A percentile compares a stretch with the other conserved stretches of the same genome.
Conservation (phyloP, 2,797 vertebrate genomes). For the Micrastur ruficollis region DNA sequence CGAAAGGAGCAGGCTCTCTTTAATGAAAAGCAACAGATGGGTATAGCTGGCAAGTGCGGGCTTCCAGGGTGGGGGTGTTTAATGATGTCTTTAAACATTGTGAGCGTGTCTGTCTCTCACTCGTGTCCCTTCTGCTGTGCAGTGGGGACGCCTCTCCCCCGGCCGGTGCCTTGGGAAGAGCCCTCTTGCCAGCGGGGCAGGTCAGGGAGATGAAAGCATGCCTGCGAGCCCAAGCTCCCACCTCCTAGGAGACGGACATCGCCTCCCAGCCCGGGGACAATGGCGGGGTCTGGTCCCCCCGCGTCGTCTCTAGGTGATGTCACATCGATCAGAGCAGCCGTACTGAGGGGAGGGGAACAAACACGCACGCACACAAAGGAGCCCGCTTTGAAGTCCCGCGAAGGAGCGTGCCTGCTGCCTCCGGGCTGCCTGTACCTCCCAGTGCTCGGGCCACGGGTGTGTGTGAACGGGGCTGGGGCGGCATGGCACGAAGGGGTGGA, state of each 20-base stretch:
- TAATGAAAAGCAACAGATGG: constrained; percentile 29
- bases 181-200: constrained; percentile 52
- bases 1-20: background rate
- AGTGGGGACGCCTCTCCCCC: constrained; percentile 50
- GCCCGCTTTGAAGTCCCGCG: constrained; percentile 58
- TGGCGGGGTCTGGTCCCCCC: constrained; percentile 70
- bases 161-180: constrained; percentile 58
- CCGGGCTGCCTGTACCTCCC: background rate
- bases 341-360: constrained; percentile 20
- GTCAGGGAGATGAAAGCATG: constrained; percentile 91
- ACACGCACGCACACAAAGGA: constrained; percentile 41
- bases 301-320: constrained; percentile 70
- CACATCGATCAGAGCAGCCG: constrained; percentile 70
- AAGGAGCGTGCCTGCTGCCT: constrained; percentile 62
- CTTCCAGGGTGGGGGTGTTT: background rate
- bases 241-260: constrained; percentile 91
- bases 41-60: background rate
- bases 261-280: constrained; percentile 84
- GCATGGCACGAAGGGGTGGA: rapidly evolving
- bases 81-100: constrained; percentile 43
- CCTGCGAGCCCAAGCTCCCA: constrained; percentile 78
- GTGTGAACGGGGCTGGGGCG: background rate
- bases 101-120: constrained; percentile 51
- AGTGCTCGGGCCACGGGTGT: background rate
- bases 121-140: constrained; percentile 70